Evolutionary conservation across 64 coral and sea anemone genomes (phyloP).

Genomic region (Astreopora myriophthalma): DNA sequence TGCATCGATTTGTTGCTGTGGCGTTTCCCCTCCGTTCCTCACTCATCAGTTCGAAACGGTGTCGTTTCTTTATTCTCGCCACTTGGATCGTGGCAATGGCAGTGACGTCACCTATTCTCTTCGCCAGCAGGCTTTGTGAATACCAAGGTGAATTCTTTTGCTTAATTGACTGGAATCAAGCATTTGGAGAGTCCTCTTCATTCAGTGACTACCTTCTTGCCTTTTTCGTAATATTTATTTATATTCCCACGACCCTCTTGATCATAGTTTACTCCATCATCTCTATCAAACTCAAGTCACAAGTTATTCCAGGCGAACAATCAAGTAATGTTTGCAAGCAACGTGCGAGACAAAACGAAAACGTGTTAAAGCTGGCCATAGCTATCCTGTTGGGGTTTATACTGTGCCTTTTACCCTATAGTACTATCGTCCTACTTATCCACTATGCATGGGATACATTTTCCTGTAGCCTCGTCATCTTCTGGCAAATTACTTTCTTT

Average conservation of each 20-base stretch:
- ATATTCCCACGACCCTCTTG: slow-evolving; percentile 10
- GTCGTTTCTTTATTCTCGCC: slow-evolving; percentile 20
- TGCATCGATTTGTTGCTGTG: slow-evolving; percentile 63
- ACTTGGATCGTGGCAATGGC: slow-evolving; percentile 48
- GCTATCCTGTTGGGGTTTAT: slow-evolving; percentile 36
- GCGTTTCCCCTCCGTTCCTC: slow-evolving; percentile 25
- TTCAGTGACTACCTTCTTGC: neutral
- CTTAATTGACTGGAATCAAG: neutral
- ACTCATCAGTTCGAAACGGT: neutral
- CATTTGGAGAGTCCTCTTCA: neutral
- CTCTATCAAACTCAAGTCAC: slow-evolving; percentile 22
- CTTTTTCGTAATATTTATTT: neutral
- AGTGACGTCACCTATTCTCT: neutral
- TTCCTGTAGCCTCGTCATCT: too few species aligned
- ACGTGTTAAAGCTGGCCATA: slow-evolving; percentile 24
- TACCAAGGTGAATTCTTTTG: neutral
- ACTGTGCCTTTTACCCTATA: slow-evolving; percentile 19
- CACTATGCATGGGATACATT: too few species aligned
- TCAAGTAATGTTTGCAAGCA: neutral
- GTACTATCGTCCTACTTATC: too few species aligned
- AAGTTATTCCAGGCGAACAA: slow-evolving; percentile 30
- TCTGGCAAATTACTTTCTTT: too few species aligned
- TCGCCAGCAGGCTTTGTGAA: slow-evolving; percentile 12
- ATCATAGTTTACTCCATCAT: slow-evolving; percentile 22
- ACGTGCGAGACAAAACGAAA: slow-evolving; percentile 28